Evolutionary conservation across 2,888 invertebrate genomes (phyloP).

Genomic region (Caenorhabditis imperialis): DNA sequence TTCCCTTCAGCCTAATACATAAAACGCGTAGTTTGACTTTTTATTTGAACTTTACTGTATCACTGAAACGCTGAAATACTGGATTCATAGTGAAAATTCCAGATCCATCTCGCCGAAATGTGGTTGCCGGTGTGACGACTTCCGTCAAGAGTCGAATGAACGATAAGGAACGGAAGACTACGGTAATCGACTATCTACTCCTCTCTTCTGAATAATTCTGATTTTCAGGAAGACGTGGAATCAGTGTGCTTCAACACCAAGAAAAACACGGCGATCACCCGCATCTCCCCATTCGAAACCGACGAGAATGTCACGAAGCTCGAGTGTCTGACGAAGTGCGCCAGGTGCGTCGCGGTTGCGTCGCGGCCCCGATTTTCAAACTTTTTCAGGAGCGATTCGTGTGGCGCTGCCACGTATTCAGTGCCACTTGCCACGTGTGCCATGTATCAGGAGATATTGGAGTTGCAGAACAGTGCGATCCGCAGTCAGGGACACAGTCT

Average conservation of each 20-base stretch:
- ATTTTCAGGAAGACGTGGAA: conserved; percentile 48
- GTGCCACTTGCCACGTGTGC: conserved; percentile 33
- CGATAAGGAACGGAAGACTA: conserved; percentile 27
- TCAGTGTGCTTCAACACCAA: conserved; percentile 41
- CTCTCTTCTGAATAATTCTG: background rate
- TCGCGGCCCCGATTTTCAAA: background rate
- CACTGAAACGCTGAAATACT: no score
- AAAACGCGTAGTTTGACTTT: no score
- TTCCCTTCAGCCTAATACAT: no score
- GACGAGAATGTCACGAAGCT: conserved; percentile 39
- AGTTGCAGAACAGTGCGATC: conserved; percentile 1
- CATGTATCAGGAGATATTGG: conserved; percentile 4
- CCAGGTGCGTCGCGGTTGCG: conserved; percentile 2
- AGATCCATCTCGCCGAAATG: conserved; percentile 15
- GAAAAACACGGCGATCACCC: conserved; percentile 18
- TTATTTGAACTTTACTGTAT: no score
- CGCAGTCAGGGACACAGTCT: conserved; percentile 30
- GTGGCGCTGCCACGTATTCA: conserved; percentile 20
- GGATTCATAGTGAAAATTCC: background rate
- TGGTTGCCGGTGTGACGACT: conserved; percentile 31
- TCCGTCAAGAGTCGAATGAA: conserved; percentile 13
- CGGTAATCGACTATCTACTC: conserved; percentile 1
- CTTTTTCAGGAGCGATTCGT: conserved; percentile 10
- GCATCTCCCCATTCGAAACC: conserved; percentile 24
- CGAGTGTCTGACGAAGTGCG: conserved; percentile 41